Conservation (phyloP, 2,113 vertebrate species). For the Syrrhaptes paradoxus region DNA sequence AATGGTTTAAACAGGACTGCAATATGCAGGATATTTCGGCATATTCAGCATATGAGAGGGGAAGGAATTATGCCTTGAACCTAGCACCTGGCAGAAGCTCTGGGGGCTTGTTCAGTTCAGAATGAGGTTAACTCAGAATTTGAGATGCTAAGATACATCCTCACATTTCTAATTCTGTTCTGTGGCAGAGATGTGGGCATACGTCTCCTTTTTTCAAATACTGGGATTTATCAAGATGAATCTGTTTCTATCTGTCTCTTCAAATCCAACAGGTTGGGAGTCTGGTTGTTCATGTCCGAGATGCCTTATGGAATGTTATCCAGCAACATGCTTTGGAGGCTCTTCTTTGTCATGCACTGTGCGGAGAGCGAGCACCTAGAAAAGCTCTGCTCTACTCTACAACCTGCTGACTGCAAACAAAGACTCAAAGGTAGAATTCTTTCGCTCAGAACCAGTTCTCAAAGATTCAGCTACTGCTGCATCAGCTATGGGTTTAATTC, state of each 20-base stretch:
- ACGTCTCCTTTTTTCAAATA: not conserved
- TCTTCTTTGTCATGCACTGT: constrained; percentile 94
- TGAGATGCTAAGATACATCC: not conserved
- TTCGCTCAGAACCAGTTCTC: not conserved
- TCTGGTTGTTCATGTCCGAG: constrained; percentile 98
- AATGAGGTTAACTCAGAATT: not conserved
- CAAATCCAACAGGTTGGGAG: constrained; percentile 83
- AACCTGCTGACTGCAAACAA: constrained; percentile 72
- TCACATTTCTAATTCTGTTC: not conserved
- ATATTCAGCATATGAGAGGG: not conserved
- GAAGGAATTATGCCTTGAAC: not conserved
- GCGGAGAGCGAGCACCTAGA: constrained; percentile 82
- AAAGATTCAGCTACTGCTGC: not conserved
- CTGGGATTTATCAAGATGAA: not conserved
- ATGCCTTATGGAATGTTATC: constrained; percentile 96
- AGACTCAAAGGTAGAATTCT: constrained; percentile 81
- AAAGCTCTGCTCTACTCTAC: constrained; percentile 66
- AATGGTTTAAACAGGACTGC: not conserved
- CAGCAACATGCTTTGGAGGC: constrained; percentile 92
- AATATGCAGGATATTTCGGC: not conserved
- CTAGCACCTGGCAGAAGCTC: not conserved
- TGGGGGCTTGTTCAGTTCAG: not conserved
- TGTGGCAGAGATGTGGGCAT: not conserved
- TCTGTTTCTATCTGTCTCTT: not conserved
- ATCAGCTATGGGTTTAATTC: not conserved